Evolutionary conservation across 2,113 vertebrate species (phyloP), one percentile per base, ranked within the genome.

Genomic region (Hemiprocne comata): DNA sequence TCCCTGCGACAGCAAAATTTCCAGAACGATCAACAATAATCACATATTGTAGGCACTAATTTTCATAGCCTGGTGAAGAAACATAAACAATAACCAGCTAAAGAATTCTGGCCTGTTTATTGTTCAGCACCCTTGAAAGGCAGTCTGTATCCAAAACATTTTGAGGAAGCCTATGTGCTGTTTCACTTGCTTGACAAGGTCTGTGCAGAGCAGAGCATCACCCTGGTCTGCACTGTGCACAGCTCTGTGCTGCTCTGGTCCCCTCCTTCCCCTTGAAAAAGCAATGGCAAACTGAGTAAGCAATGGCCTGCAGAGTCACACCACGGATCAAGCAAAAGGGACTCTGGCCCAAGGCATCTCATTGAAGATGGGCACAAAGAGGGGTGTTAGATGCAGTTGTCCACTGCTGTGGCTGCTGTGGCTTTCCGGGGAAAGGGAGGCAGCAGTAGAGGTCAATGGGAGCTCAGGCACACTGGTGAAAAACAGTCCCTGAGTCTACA

Each of bases 21-120:
- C 74, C 61, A 62, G 60, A 65, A 74, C 13, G 20, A 69, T 64
- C 85, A 76, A 67, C 90, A 90, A 44, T 90, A 38, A 96, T 92
- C 62, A 31, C 18, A 42, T 87, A 88, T 89, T 87, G 24, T 87
- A 72, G 33, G 66, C 38, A 48, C n/a, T 78, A 73, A 94, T 97
- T 95, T 91, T 91, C 51, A 70, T 81, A 81, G 57, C 34, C 65
- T 77, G 20, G 8, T 77, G 72, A 85, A 89, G 53, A 95, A 95
- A n/a, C 36, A 53, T 24, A 58, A 46, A 20, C 70, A 96, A 87
- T 81, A 71, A 81, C 11, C 73, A 80, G 54, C 13, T 71, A 58
- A 87, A 94, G 58, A 85, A 70, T 88, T 82, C 48, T 33, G 65
- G 7, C 10, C 53, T 93, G 44, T 62, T 53, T 93, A 60, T 23